Evolutionary conservation across 2,797 vertebrate species (phyloP), one percentile per base, ranked within the genome.

Genomic region (Melanotaenia parkinsoni): DNA sequence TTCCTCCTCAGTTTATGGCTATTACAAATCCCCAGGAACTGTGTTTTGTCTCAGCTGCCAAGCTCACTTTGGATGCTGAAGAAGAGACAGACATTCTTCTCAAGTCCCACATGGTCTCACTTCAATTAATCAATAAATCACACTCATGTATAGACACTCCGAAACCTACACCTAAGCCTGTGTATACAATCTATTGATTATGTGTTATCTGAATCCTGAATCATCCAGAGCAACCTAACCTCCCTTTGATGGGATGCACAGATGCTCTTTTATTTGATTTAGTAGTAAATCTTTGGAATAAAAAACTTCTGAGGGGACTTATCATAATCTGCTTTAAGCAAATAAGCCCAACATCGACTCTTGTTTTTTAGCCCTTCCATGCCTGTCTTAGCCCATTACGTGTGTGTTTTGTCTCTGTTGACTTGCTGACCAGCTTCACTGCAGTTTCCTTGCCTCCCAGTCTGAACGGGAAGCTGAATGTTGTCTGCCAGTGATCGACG

Each of bases 21-120:
- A 24, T 69, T 56, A 72, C 40, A 38, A 58, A 59, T 82, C 62
- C 76, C 71, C 76, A 70, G 79, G 70, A 72, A 64, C 40, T 47
- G 18, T 77, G 72, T 60, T 71, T 54, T 57, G 1, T 58, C 59
- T 68, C 68, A 57, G 60, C 70, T 54, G 75, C 79, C 77, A 63
- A 78, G 70, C 37, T 69, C 70, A 37, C 73, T 63, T 86, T 86
- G 54, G 68, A 87, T 70, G 83, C 86, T 90, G 86, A 79, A 83
- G 84, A 80, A 88, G 88, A 94, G 75, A 86, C 66, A 81, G 67
- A 91, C 70, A 88, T 86, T 81, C 71, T 86, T 79, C 78, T 93
- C 83, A 91, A 73, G 86, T 87, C 80, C 79, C 83, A 63, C 57
- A 84, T 43, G 63, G 73, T 86, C 76, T 71, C 69, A 76, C 61